A percentile compares a stretch with the other conserved stretches of the same genome.
Conservation (phyloP, 2,888 invertebrate species). For the Podabrus alpinus region DNA sequence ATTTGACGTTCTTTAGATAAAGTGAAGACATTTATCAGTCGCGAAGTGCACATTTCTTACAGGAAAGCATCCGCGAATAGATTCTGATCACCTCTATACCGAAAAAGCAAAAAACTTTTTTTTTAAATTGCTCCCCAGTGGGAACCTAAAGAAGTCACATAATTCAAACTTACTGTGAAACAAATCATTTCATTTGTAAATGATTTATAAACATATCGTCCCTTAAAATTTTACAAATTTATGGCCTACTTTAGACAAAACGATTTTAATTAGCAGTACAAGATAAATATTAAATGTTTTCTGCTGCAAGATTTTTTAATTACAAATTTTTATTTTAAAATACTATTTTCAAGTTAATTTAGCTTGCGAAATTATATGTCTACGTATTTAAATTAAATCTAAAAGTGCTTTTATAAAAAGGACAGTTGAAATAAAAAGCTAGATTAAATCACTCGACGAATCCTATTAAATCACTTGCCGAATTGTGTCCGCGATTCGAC, state of each 20-base stretch:
- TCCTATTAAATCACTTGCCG: background rate
- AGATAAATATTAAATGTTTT: background rate
- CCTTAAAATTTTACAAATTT: background rate
- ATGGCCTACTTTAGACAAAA: background rate
- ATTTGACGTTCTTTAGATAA: background rate
- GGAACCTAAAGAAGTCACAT: slow-evolving; percentile 6
- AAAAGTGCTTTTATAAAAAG: background rate
- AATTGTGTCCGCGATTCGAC: background rate
- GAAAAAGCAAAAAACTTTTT: slow-evolving; percentile 6
- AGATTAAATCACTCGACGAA: background rate
- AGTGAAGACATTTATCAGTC: slow-evolving; percentile 20
- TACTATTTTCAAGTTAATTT: background rate
- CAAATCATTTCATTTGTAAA: background rate
- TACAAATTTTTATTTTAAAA: background rate
- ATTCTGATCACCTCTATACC: slow-evolving; percentile 21
- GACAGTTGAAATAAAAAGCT: background rate
- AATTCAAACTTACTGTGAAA: slow-evolving; percentile 1
- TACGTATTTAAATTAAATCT: background rate
- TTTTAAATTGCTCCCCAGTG: slow-evolving; percentile 20
- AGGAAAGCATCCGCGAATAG: slow-evolving; percentile 20
- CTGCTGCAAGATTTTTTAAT: background rate
- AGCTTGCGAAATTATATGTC: background rate
- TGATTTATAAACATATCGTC: background rate
- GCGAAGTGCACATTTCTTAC: slow-evolving; percentile 22
- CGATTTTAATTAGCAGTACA: background rate